phyloP scores from a whole-genome alignment of 2,113 vertebrate genomes.

The Pygoscelis antarcticus region DNA sequence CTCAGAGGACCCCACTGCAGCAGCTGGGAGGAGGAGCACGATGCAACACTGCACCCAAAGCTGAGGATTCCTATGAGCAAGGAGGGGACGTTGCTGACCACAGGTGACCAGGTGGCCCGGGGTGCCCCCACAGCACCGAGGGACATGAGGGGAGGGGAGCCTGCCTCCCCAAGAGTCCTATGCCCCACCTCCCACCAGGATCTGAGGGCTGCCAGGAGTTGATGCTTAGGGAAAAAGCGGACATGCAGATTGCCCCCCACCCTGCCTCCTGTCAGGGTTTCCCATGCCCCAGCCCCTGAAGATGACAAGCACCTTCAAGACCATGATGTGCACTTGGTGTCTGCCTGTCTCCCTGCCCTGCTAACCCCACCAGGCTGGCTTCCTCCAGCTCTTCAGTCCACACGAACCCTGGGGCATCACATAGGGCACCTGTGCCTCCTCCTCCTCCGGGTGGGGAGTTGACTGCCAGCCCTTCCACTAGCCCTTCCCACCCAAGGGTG shows the following conservation, averaged over 20 bases:
- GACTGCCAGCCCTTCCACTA: neutral
- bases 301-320: neutral
- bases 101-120: constrained; percentile 52
- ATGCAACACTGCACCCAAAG: constrained; percentile 9
- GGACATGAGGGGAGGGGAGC: neutral
- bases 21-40: neutral
- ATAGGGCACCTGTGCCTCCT: neutral
- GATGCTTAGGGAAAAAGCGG: neutral
- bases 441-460: neutral
- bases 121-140: neutral
- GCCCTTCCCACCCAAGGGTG: accelerated
- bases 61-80: constrained; percentile 76
- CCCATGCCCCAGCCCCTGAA: neutral
- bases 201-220: neutral
- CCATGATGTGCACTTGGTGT: neutral
- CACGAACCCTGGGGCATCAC: neutral
- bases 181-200: neutral
- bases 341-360: neutral
- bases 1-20: constrained; percentile 58
- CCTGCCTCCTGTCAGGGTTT: neutral
- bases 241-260: neutral
- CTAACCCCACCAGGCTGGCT: neutral
- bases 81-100: constrained; percentile 68
- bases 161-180: neutral
- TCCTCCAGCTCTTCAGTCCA: neutral